These are phyloP conservation scores for Cepaea nemoralis DNA, from an alignment of 1,140 invertebrate species.

Conservation along the genomic window DNA sequence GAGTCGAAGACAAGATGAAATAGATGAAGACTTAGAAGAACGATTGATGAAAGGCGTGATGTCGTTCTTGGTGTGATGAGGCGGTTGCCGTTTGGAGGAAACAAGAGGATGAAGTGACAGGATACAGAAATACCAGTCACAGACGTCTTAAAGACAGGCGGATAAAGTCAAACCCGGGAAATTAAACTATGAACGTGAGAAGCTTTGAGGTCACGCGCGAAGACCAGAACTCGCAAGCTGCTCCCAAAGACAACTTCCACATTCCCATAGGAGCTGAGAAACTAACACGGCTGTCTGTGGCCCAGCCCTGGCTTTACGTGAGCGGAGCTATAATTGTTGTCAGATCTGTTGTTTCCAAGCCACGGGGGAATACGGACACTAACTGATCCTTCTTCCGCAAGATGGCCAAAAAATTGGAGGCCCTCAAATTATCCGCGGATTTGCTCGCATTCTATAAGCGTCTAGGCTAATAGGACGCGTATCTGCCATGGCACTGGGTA, in stretches of 20 bases:
- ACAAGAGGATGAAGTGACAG: background rate
- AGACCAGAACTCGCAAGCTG: background rate
- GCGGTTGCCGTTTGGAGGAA: too few species aligned
- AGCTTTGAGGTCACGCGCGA: slow-evolving; percentile 37
- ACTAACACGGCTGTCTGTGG: slow-evolving; percentile 42
- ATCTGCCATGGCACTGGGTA: background rate
- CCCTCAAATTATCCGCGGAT: slow-evolving; percentile 37
- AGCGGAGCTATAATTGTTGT: slow-evolving; percentile 40
- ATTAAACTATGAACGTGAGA: slow-evolving; percentile 12
- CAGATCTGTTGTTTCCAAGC: slow-evolving; percentile 39
- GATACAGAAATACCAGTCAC: background rate
- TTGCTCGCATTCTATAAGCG: slow-evolving; percentile 21
- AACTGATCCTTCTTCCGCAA: slow-evolving; percentile 38
- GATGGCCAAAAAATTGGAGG: slow-evolving; percentile 35
- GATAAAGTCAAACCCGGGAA: slow-evolving; percentile 31
- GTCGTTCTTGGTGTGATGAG: too few species aligned
- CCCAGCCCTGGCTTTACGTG: slow-evolving; percentile 33
- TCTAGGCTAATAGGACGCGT: slow-evolving; percentile 31
- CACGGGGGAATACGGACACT: slow-evolving; percentile 29
- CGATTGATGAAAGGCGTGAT: too few species aligned
- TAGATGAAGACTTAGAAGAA: too few species aligned
- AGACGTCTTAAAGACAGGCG: slow-evolving; percentile 17
- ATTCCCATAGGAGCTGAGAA: slow-evolving; percentile 38
- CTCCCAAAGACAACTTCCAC: slow-evolving; percentile 6
- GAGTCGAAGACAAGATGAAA: too few species aligned